A percentile compares a stretch with the other conserved stretches of the same genome.
Conservation (phyloP, 2,113 vertebrate genomes). For the Delphinus delphis region DNA sequence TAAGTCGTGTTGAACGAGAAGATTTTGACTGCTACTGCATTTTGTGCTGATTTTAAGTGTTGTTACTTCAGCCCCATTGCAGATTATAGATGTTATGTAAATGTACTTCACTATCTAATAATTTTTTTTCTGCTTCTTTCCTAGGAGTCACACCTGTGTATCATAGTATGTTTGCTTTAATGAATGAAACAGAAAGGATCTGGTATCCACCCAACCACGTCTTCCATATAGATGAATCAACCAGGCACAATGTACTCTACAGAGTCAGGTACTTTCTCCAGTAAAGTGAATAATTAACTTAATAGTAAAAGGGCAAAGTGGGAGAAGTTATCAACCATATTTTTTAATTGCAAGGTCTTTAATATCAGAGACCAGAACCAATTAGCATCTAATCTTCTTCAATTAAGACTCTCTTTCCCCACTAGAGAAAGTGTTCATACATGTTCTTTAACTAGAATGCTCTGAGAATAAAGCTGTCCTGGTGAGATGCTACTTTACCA, state of each 20-base stretch:
- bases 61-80: background rate
- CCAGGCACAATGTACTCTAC: constrained; percentile 87
- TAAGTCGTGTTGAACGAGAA: background rate
- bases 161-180: constrained; percentile 92
- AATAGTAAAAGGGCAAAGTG: background rate
- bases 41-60: background rate
- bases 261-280: constrained; percentile 88
- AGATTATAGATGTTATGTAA: background rate
- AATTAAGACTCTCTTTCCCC: background rate
- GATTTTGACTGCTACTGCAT: background rate
- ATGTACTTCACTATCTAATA: background rate
- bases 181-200: constrained; percentile 90
- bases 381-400: background rate
- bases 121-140: constrained; percentile 66
- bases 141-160: constrained; percentile 93
- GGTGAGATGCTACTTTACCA: background rate
- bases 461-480: constrained; percentile 41
- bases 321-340: background rate
- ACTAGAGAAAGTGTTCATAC: background rate
- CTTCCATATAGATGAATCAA: constrained; percentile 89
- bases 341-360: background rate
- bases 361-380: background rate
- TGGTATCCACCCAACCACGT: constrained; percentile 96
- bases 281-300: background rate
- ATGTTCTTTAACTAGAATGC: background rate